These are phyloP conservation scores for Ispidina lecontei DNA, from an alignment of 2,797 vertebrate genomes.

Conservation along the genomic window DNA sequence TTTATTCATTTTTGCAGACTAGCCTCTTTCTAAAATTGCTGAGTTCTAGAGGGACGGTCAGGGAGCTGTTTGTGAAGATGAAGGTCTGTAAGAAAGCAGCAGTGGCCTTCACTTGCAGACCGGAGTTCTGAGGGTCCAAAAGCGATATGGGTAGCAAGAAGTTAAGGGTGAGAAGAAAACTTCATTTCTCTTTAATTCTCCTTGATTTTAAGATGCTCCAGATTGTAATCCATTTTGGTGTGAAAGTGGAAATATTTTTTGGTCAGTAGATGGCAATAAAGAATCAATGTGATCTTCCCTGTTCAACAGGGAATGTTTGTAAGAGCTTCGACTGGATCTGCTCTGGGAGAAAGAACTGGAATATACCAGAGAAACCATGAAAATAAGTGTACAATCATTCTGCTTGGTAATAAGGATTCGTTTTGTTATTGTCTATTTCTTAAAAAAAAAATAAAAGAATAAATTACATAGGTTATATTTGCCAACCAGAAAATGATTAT, in stretches of 20 bases:
- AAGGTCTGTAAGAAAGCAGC: not conserved
- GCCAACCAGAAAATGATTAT: not conserved
- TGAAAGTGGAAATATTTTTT: not conserved
- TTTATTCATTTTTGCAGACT: not conserved
- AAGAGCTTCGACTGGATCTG: not conserved
- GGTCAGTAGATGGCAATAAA: conserved; percentile 42
- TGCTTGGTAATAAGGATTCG: not conserved
- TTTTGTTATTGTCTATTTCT: not conserved
- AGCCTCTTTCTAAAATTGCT: not conserved
- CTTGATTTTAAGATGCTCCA: not conserved
- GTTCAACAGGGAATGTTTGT: fast-evolving
- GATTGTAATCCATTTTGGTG: not conserved
- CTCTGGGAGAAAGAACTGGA: not conserved
- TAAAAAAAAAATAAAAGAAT: not conserved
- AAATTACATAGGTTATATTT: not conserved
- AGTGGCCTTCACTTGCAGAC: fast-evolving
- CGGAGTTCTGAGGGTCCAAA: fast-evolving
- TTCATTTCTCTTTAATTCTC: not conserved
- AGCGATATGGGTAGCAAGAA: fast-evolving
- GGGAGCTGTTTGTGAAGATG: not conserved
- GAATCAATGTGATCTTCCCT: not conserved
- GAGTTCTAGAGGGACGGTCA: not conserved
- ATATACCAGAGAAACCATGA: not conserved
- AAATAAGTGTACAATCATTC: not conserved
- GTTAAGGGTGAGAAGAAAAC: too few relatives aligned